These are phyloP conservation scores for Bradysia coprophila DNA, from an alignment of 1,140 invertebrate genomes.

Conservation along the genomic window DNA sequence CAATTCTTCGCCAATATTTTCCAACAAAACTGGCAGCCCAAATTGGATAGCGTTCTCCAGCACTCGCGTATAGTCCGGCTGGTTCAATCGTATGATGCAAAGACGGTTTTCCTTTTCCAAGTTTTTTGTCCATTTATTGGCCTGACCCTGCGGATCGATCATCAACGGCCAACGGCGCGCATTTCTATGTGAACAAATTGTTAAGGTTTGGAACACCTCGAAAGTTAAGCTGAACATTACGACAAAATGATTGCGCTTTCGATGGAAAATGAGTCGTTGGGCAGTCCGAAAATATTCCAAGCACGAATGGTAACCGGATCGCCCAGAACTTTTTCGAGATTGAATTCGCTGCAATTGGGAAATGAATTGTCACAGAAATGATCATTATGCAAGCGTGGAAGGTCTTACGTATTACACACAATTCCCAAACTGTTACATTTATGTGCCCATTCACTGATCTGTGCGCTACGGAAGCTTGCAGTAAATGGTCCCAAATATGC, in stretches of 20 bases:
- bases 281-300: constrained; percentile 83
- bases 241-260: constrained; percentile 84
- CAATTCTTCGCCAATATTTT: constrained; percentile 76
- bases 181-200: constrained; percentile 33
- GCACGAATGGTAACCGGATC: constrained; percentile 72
- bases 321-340: constrained; percentile 56
- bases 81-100: constrained; percentile 59
- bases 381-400: too few relatives aligned
- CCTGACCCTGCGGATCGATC: constrained; percentile 90
- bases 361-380: too few relatives aligned
- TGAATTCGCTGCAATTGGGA: constrained; percentile 30
- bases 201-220: too few relatives aligned
- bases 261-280: constrained; percentile 73
- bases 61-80: constrained; percentile 65
- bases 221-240: too few relatives aligned
- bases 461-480: constrained; percentile 38
- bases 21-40: constrained; percentile 69
- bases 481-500: constrained; percentile 87
- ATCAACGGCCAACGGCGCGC: constrained; percentile 76
- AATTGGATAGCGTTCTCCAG: constrained; percentile 88
- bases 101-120: constrained; percentile 78
- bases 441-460: constrained; percentile 52
- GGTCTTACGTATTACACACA: constrained; percentile 43
- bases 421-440: constrained; percentile 45
- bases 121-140: constrained; percentile 89